Conservation (phyloP, 2,113 vertebrate genomes). For the Tyto alba region DNA sequence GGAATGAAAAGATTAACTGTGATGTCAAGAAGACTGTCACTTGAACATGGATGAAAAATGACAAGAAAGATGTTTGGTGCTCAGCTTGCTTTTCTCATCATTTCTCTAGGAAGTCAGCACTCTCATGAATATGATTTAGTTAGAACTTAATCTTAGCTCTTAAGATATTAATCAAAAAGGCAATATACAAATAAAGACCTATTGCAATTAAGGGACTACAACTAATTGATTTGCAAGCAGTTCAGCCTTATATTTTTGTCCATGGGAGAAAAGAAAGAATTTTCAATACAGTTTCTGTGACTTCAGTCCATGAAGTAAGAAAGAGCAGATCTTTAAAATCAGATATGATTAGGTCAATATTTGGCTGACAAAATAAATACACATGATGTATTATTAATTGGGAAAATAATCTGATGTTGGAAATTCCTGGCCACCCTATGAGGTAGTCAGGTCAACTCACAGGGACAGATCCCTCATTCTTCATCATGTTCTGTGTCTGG, state of each 20-base stretch:
- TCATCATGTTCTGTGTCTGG: neutral
- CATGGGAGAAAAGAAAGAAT: neutral
- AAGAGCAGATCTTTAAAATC: neutral
- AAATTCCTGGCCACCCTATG: neutral
- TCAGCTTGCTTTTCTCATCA: neutral
- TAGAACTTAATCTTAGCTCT: neutral
- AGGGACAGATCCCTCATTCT: neutral
- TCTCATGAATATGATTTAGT: neutral
- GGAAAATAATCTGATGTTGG: neutral
- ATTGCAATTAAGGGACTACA: neutral
- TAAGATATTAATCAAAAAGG: neutral
- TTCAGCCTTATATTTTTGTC: neutral
- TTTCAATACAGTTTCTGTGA: neutral
- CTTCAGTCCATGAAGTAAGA: neutral
- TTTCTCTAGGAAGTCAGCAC: neutral
- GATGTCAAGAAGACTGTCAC: neutral
- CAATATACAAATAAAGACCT: neutral
- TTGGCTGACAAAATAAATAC: neutral
- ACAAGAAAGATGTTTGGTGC: neutral
- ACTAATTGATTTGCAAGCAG: neutral
- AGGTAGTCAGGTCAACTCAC: neutral
- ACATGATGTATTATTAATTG: neutral
- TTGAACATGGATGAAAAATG: neutral
- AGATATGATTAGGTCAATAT: neutral
- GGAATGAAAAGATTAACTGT: neutral